These are phyloP conservation scores for Pseudomyrmex concolor DNA, from an alignment of 1,140 invertebrate genomes.

Conservation along the genomic window DNA sequence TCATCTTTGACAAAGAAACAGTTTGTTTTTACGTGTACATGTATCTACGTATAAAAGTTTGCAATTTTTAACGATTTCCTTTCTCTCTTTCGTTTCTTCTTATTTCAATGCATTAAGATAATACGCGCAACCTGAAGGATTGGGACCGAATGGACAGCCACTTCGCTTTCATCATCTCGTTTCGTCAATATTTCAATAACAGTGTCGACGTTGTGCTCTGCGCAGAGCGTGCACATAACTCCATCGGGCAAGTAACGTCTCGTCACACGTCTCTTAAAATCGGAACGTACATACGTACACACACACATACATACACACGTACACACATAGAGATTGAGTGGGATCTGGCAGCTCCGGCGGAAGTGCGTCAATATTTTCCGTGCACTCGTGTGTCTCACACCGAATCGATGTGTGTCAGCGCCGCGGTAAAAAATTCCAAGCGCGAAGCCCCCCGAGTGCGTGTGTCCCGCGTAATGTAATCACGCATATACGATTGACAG, in stretches of 20 bases:
- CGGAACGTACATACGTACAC: not conserved
- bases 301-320: too few relatives aligned
- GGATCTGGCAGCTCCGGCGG: not conserved
- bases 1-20: not conserved
- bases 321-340: constrained; percentile 7
- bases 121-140: not conserved
- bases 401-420: constrained; percentile 11
- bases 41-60: too few relatives aligned
- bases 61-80: not conserved
- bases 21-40: too few relatives aligned
- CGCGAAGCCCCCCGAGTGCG: not conserved
- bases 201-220: not conserved
- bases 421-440: constrained; percentile 24
- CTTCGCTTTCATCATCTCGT: constrained; percentile 9
- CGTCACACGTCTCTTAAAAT: constrained; percentile 16
- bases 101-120: not conserved
- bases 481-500: constrained; percentile 31
- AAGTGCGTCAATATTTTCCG: constrained; percentile 47
- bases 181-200: constrained; percentile 26
- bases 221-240: constrained; percentile 10
- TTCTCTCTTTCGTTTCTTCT: not conserved
- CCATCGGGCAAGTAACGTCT: not conserved
- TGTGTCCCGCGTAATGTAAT: constrained; percentile 35
- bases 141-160: not conserved
- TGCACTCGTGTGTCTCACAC: not conserved